Conservation (phyloP, 2,888 invertebrate genomes). For the Folsomia candida region DNA sequence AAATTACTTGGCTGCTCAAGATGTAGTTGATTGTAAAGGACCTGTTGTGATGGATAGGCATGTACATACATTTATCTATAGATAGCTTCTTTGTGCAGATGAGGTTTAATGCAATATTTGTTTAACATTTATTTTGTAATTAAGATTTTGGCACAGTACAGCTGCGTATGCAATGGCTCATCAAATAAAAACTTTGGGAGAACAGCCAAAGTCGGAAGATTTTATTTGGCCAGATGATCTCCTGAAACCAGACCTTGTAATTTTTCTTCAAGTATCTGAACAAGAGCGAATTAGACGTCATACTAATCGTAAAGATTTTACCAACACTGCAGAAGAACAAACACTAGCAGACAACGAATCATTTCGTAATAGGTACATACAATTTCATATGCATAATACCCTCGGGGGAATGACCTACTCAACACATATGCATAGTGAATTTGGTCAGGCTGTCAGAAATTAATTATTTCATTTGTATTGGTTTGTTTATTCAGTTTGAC, state of each 20-base stretch:
- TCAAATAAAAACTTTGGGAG: conserved; percentile 39
- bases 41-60: conserved; percentile 58
- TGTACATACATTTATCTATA: too few relatives aligned
- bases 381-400: background rate
- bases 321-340: conserved; percentile 45
- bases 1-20: conserved; percentile 56
- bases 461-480: background rate
- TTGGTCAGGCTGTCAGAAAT: background rate
- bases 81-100: too few relatives aligned
- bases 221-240: conserved; percentile 57
- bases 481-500: conserved; percentile 35
- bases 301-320: conserved; percentile 31
- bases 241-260: conserved; percentile 55
- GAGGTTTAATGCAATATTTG: too few relatives aligned
- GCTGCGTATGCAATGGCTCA: conserved; percentile 56
- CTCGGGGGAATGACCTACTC: background rate
- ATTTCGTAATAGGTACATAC: conserved; percentile 41
- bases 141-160: conserved; percentile 58
- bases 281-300: conserved; percentile 53
- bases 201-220: conserved; percentile 48
- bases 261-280: conserved; percentile 56
- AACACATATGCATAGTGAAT: background rate
- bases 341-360: conserved; percentile 32
- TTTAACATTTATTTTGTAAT: too few relatives aligned
- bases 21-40: conserved; percentile 52